Conservation (phyloP, 1,140 invertebrate genomes). For the Prorops nasuta region DNA sequence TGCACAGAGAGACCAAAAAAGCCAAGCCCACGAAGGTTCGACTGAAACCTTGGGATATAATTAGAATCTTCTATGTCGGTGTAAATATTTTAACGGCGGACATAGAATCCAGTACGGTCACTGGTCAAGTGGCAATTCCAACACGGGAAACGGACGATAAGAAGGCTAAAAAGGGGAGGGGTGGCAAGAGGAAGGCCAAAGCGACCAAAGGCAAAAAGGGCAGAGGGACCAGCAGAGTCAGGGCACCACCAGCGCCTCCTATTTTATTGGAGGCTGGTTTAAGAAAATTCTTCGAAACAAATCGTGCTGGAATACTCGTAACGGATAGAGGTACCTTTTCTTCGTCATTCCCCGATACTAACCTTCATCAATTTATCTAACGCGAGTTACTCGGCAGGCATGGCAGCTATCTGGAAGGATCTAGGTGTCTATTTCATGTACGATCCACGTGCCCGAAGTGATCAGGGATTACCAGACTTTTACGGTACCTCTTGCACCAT, state of each 20-base stretch:
- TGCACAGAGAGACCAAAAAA: constrained; percentile 35
- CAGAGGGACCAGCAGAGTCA: constrained; percentile 13
- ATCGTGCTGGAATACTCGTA: constrained; percentile 39
- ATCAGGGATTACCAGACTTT: constrained; percentile 26
- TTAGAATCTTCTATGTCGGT: constrained; percentile 38
- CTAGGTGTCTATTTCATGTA: constrained; percentile 45
- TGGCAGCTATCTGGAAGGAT: constrained; percentile 44
- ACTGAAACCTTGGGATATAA: constrained; percentile 34
- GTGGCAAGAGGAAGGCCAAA: constrained; percentile 9
- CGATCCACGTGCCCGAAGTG: constrained; percentile 30
- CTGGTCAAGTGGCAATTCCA: constrained; percentile 27
- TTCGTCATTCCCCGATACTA: too few relatives aligned
- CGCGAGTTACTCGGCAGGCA: too few relatives aligned
- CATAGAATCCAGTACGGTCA: constrained; percentile 30
- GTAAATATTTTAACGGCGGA: constrained; percentile 42
- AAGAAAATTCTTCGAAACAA: constrained; percentile 36
- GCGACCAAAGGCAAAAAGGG: constrained; percentile 14
- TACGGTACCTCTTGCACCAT: constrained; percentile 35
- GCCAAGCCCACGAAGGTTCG: constrained; percentile 7
- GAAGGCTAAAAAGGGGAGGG: constrained; percentile 21
- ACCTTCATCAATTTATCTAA: too few relatives aligned
- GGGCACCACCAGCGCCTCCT: constrained; percentile 19
- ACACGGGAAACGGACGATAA: constrained; percentile 27
- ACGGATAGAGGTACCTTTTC: constrained; percentile 16
- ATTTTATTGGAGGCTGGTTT: constrained; percentile 41